These are phyloP conservation scores for Gymnarchus niloticus DNA, from an alignment of 2,113 vertebrate species.

Conservation along the genomic window DNA sequence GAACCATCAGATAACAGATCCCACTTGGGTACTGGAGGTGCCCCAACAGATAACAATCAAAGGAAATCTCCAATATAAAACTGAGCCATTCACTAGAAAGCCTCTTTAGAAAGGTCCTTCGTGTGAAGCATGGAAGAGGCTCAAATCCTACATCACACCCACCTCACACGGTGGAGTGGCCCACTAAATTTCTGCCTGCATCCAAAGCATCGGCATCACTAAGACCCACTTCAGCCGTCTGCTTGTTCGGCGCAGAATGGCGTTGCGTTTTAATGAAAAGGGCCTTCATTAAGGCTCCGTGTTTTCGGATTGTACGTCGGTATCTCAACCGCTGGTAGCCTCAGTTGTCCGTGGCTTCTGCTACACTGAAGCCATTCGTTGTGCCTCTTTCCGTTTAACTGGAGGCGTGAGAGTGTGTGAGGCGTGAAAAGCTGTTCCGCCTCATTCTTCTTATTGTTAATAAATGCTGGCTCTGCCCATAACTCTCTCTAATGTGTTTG, in stretches of 20 bases:
- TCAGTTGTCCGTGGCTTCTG: too few species aligned
- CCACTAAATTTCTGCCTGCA: not conserved
- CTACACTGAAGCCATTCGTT: not conserved
- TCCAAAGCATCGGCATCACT: not conserved
- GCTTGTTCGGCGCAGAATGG: not conserved
- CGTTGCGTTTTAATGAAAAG: not conserved
- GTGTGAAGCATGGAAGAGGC: not conserved
- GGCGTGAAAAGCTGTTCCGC: not conserved
- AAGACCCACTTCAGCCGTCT: not conserved
- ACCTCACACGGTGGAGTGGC: not conserved
- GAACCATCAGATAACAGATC: constrained; percentile 15
- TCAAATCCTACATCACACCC: not conserved
- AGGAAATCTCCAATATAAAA: not conserved
- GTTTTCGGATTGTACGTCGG: not conserved
- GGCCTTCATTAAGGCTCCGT: not conserved
- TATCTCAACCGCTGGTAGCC: not conserved
- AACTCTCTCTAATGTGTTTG: constrained; percentile 8
- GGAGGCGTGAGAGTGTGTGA: not conserved
- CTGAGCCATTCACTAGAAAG: not conserved
- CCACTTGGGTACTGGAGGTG: not conserved
- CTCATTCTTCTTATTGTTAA: not conserved
- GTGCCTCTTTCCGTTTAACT: not conserved
- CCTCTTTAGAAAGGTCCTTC: not conserved
- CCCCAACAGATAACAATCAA: constrained; percentile 7
- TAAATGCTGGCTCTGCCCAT: not conserved